Base-by-base conservation (phyloP, 2,888 invertebrate genomes). In the Dermolepida albohirtum region DNA sequence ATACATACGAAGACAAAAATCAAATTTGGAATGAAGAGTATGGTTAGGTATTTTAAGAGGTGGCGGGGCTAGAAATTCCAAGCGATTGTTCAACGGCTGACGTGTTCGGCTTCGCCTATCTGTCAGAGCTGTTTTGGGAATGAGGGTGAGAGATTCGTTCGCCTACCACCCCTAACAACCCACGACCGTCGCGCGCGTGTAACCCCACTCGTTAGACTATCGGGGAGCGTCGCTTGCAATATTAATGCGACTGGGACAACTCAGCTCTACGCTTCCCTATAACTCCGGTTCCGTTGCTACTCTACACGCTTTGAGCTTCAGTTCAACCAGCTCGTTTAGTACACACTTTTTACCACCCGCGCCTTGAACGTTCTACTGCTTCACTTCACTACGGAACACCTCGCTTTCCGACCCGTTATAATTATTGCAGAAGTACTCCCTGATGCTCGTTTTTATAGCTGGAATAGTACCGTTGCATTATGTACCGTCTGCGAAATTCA, bases 171-270 rank as follows among this genome's bases (percentile, higher is more conserved):
- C 55, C 57, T 34, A 22, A 22, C 57, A 43, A 44, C 57, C 49
- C 66, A 64, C 40, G 39, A 66, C 40, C 75, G 70, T 70, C 75
- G 75, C 73, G 73, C 72, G 76, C 76, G 75, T 76, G 75, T 75
- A 76, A 73, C 77, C 78, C 74, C 73, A 76, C 79, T 79, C 79
- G 80, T 79, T 80, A 79, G 80, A 79, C 79, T 78, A 80, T 80
- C 79, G 79, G 78, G 79, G 57, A 78, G 75, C 79, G 78, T 79
- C 80, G 77, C 78, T 75, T 79, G 79, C 78, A 80, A 80, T 79
- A 79, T 79, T 79, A 78, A 80, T 80, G 78, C 78, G 77, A 76
- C 73, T 76, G 79, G 78, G 79, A 74, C 76, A 75, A 75, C 75
- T 76, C 74, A 71, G 70, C 54, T 63, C 67, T 66, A 64, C 29